These are phyloP conservation scores for Sceloporus undulatus DNA, from an alignment of 2,113 vertebrate genomes.

Conservation along the genomic window DNA sequence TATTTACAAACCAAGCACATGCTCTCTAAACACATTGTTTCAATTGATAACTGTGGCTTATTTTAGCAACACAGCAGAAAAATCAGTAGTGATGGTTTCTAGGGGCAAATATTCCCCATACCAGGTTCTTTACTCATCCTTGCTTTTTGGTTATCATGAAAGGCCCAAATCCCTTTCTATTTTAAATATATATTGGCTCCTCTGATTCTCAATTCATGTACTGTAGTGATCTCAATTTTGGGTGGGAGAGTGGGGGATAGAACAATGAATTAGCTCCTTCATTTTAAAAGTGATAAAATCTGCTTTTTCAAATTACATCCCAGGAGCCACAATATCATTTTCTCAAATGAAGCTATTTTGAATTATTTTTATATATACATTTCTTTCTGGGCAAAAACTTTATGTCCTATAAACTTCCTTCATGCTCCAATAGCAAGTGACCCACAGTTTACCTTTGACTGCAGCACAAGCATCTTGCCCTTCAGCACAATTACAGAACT, in stretches of 20 bases:
- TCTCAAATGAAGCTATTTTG: accelerated
- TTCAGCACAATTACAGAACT: constrained; percentile 16
- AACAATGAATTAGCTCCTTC: background rate
- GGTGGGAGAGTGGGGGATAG: too few species aligned
- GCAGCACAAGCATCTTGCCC: constrained; percentile 28
- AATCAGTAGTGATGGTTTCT: background rate
- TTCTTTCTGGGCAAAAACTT: background rate
- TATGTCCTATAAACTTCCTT: accelerated
- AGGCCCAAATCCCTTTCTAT: background rate
- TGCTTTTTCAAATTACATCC: background rate
- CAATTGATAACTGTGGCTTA: background rate
- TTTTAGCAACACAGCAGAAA: background rate
- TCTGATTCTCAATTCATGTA: background rate
- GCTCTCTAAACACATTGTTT: background rate
- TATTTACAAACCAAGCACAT: background rate
- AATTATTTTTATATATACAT: accelerated
- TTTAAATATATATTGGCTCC: background rate
- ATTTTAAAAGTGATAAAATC: background rate
- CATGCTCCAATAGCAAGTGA: background rate
- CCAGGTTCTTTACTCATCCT: background rate
- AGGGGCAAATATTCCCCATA: background rate
- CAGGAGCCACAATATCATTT: background rate
- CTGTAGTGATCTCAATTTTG: background rate
- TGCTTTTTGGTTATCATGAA: background rate
- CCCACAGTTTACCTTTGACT: constrained; percentile 23